These are phyloP conservation scores for Hyposoter dolosus DNA, from an alignment of 2,888 invertebrate species.

Conservation along the genomic window DNA sequence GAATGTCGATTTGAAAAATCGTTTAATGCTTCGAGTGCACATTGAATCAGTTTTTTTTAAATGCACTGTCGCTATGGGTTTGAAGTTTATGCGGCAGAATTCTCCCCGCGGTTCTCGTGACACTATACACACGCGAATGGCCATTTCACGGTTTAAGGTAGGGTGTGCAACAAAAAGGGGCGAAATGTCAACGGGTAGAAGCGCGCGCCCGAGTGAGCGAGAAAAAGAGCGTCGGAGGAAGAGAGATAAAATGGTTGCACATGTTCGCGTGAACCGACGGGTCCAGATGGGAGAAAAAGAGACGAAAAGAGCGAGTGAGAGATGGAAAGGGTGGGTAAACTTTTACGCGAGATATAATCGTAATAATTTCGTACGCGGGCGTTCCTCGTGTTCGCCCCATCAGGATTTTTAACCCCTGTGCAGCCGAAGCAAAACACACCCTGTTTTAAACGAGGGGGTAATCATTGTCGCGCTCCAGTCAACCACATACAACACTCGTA, in stretches of 20 bases:
- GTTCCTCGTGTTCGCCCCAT: constrained; percentile 50
- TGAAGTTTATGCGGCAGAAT: constrained; percentile 61
- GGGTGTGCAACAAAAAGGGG: constrained; percentile 74
- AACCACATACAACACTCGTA: constrained; percentile 39
- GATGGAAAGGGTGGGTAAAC: constrained; percentile 27
- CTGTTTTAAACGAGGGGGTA: constrained; percentile 68
- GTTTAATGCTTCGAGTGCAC: constrained; percentile 25
- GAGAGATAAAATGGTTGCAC: constrained; percentile 52
- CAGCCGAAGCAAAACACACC: constrained; percentile 11
- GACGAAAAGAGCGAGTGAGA: constrained; percentile 22
- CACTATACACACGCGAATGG: constrained; percentile 75
- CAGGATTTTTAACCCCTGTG: constrained; percentile 32
- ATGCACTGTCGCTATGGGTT: constrained; percentile 7
- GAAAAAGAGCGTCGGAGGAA: constrained; percentile 35
- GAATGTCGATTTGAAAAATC: constrained; percentile 68
- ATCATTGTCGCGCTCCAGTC: constrained; percentile 59
- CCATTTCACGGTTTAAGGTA: constrained; percentile 79
- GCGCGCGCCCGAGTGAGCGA: constrained; percentile 40
- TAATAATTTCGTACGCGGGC: constrained; percentile 75
- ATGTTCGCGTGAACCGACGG: constrained; percentile 51
- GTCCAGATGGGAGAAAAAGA: constrained; percentile 21
- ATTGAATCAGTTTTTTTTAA: neutral
- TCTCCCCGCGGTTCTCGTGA: constrained; percentile 67
- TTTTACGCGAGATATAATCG: constrained; percentile 80
- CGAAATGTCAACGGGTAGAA: constrained; percentile 75